phyloP scores from a whole-genome alignment of 2,113 vertebrate species.

The Fulica atra region DNA sequence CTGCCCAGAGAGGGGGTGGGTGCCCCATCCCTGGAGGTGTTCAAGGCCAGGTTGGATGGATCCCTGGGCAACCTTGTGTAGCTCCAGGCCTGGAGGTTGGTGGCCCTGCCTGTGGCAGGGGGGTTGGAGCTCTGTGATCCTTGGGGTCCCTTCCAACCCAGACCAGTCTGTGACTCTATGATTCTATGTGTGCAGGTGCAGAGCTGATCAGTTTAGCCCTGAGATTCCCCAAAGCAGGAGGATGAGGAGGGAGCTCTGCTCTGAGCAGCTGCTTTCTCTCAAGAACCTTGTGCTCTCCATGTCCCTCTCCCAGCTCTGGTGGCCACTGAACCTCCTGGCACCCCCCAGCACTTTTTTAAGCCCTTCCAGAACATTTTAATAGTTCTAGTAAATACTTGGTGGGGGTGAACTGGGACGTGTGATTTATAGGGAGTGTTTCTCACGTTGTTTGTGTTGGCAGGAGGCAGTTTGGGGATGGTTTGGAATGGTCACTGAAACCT shows the following conservation, averaged over 20 bases:
- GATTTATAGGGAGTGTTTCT: neutral
- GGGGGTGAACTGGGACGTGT: neutral
- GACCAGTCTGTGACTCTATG: no score
- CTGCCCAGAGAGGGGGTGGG: no score
- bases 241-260: neutral
- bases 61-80: no score
- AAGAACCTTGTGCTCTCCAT: neutral
- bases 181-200: neutral
- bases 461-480: neutral
- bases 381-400: neutral
- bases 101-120: no score
- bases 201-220: neutral
- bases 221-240: neutral
- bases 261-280: neutral
- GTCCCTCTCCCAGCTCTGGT: neutral
- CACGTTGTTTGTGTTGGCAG: conserved; percentile 8
- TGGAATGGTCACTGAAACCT: neutral
- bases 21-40: no score
- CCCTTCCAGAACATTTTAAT: neutral
- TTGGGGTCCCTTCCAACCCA: no score
- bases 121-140: no score
- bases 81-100: no score
- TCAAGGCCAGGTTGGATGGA: no score
- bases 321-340: neutral
- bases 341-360: neutral